Base-by-base conservation (phyloP, 1,140 invertebrate genomes). In the Zaprionus ornatus region DNA sequence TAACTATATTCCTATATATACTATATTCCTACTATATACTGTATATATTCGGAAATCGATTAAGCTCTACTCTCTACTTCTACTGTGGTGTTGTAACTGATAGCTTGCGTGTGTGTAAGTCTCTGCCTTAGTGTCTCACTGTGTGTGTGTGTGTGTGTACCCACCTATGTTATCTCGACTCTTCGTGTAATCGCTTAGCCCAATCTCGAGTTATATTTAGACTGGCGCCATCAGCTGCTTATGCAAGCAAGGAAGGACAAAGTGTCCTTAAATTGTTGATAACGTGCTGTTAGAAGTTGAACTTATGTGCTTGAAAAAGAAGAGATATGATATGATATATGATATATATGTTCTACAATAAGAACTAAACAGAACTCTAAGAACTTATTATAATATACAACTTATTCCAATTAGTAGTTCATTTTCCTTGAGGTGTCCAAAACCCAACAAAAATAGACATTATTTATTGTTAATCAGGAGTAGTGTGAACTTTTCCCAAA, bases 61-160 rank as follows among this genome's bases (percentile, higher is more conserved):
- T 57, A 69, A 63, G 35, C 27, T 69, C 55, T 40, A 77, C 23
- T 64, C 48, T 27, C 37, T 86, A 56, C 68, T 87, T 75, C 64
- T 68, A 78, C 77, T 87, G 83, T 87, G 83, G 80, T 87, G 83
- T 83, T 80, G 80, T 80, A 87, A 87, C 84, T 77, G 75, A 70
- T 83, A 77, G 77, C 66, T 56, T 83, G 65, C 77, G 74, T 65
- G 61, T 85, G 35, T 65, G 25, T 21, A 35, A 62, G 57, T 61
- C 9, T 40, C 2, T 61, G 32, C 56, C 35, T 60, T n/a, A 32
- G 13, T 52, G 2, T 60, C 21, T 66, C 19, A 3, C 57, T 82
- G 61, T 77, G 62, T 65, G 55, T 80, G 68, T 80, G 71, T 72
- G 78, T 86, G 32, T 64, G 19, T 19, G 52, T 60, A 9, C 25